These are phyloP conservation scores for Euzophera pinguis DNA, from an alignment of 2,888 invertebrate species.

Conservation along the genomic window DNA sequence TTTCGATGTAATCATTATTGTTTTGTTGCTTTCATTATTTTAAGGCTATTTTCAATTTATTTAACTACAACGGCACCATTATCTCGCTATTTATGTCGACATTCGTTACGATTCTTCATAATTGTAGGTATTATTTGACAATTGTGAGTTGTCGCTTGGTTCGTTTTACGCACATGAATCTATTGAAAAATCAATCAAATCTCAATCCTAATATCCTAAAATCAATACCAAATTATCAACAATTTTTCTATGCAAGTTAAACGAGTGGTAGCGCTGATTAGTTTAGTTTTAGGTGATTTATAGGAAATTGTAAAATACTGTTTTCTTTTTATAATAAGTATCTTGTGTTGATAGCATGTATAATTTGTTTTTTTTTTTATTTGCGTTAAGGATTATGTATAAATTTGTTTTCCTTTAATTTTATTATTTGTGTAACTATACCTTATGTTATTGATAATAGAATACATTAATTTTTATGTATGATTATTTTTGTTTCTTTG, in stretches of 20 bases:
- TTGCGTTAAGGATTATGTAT: slow-evolving; percentile 77
- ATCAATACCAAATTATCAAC: slow-evolving; percentile 68
- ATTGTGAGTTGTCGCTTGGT: not conserved
- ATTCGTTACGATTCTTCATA: not conserved
- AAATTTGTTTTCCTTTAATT: slow-evolving; percentile 78
- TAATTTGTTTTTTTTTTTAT: slow-evolving; percentile 72
- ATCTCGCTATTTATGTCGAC: not conserved
- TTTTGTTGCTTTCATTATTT: slow-evolving; percentile 60
- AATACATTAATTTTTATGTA: slow-evolving; percentile 80
- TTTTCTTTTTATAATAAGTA: slow-evolving; percentile 62
- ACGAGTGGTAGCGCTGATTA: slow-evolving; percentile 48
- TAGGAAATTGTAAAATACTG: slow-evolving; percentile 75
- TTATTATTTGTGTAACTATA: slow-evolving; percentile 79
- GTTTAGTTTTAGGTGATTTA: slow-evolving; percentile 46
- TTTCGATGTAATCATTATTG: slow-evolving; percentile 35
- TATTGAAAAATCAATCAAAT: slow-evolving; percentile 32
- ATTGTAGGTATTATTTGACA: slow-evolving; percentile 4
- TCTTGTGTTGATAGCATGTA: slow-evolving; percentile 76
- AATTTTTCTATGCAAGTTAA: slow-evolving; percentile 40
- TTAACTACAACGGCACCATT: not conserved
- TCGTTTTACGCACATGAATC: slow-evolving; percentile 16
- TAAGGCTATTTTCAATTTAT: slow-evolving; percentile 8
- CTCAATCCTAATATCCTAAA: slow-evolving; percentile 49
- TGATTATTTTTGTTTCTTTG: slow-evolving; percentile 68
- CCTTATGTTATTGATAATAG: slow-evolving; percentile 78